Percentiles rank a stretch among this genome's conserved stretches.
phyloP scores from a whole-genome alignment of 2,113 vertebrate genomes.

The Sigmodon hispidus region DNA sequence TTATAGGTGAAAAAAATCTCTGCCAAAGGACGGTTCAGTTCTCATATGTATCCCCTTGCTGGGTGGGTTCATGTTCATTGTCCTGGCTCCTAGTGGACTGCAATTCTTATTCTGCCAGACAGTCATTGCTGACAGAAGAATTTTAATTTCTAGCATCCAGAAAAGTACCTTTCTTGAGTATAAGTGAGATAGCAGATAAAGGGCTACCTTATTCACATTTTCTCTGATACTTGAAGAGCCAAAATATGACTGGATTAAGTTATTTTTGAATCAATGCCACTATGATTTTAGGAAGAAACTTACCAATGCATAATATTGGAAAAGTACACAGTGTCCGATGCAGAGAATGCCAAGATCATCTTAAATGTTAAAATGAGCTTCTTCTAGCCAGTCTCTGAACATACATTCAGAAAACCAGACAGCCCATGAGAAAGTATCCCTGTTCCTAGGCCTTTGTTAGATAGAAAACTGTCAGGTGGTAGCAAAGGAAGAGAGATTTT shows the following conservation, averaged over 20 bases:
- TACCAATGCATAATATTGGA: neutral
- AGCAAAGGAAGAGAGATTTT: neutral
- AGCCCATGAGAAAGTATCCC: neutral
- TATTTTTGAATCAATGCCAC: neutral
- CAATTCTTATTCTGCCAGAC: slow-evolving; percentile 15
- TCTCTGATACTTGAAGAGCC: neutral
- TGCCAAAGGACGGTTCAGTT: neutral
- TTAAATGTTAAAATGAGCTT: neutral
- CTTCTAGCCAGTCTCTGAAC: neutral
- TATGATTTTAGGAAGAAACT: slow-evolving; percentile 36
- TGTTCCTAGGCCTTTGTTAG: neutral
- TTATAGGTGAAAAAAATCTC: neutral
- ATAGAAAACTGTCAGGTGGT: neutral
- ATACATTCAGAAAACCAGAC: neutral
- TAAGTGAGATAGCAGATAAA: slow-evolving; percentile 26
- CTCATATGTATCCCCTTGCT: neutral
- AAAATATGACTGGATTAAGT: neutral
- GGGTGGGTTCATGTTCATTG: neutral
- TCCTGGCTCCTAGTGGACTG: neutral
- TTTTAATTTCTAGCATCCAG: slow-evolving; percentile 6
- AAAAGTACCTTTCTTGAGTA: neutral
- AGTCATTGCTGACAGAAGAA: neutral
- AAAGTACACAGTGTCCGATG: neutral
- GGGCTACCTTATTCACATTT: slow-evolving; percentile 28
- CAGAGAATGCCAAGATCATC: neutral